Evolutionary conservation across 2,888 invertebrate genomes (phyloP).

Genomic region (Anarsia innoxiella): DNA sequence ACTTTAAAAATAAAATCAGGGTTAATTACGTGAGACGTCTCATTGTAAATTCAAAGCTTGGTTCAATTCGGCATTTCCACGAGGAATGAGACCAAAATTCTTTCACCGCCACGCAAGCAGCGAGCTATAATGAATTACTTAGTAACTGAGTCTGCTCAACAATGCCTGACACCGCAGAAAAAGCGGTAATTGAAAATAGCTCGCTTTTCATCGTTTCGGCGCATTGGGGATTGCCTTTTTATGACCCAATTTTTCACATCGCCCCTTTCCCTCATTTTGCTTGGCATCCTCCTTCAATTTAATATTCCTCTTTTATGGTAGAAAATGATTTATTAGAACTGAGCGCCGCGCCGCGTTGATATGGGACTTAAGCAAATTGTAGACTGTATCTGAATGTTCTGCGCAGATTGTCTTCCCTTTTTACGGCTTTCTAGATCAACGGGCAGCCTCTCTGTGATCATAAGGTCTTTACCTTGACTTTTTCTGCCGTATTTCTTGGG

Average conservation of each 20-base stretch:
- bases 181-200: conserved; percentile 50
- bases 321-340: conserved; percentile 55
- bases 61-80: conserved; percentile 5
- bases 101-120: conserved; percentile 2
- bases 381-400: conserved; percentile 15
- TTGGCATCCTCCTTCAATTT: conserved; percentile 50
- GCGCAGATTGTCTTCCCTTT: conserved; percentile 15
- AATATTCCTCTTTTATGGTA: conserved; percentile 59
- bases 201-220: conserved; percentile 46
- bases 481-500: no score
- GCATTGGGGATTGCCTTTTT: conserved; percentile 56
- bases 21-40: neutral
- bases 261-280: conserved; percentile 43
- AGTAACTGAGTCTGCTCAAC: conserved; percentile 10
- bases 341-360: conserved; percentile 35
- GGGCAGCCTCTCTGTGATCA: neutral
- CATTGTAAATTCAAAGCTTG: conserved; percentile 5
- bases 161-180: conserved; percentile 16
- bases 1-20: neutral
- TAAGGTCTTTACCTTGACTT: neutral
- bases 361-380: conserved; percentile 41
- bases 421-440: conserved; percentile 1
- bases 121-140: conserved; percentile 11
- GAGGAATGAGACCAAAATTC: conserved; percentile 1
- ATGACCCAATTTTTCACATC: conserved; percentile 60